Evolutionary conservation across 2,797 vertebrate species (phyloP).

Genomic region (Cyprinella venusta): DNA sequence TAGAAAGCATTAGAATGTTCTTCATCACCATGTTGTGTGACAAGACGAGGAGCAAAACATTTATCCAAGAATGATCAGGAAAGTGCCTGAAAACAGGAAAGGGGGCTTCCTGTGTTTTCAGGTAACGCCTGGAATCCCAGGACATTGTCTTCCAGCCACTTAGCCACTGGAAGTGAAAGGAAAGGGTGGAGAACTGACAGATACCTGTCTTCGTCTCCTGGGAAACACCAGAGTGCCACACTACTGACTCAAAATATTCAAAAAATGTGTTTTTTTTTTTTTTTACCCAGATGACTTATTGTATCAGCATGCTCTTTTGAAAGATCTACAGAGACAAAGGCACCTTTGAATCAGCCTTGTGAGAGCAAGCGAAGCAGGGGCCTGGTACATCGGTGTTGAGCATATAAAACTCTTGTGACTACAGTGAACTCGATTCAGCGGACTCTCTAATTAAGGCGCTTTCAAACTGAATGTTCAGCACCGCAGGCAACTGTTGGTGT

Average conservation of each 20-base stretch:
- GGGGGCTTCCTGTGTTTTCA: conserved; percentile 59
- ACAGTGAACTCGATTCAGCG: conserved; percentile 40
- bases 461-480: conserved; percentile 16
- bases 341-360: conserved; percentile 31
- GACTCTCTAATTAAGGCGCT: conserved; percentile 25
- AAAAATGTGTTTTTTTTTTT: neutral
- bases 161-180: conserved; percentile 27
- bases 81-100: conserved; percentile 62
- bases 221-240: neutral
- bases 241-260: neutral
- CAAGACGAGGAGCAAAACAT: conserved; percentile 8
- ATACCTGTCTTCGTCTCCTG: conserved; percentile 45
- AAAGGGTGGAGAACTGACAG: conserved; percentile 46
- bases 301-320: conserved; percentile 6
- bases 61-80: conserved; percentile 47
- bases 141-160: conserved; percentile 46
- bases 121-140: conserved; percentile 57
- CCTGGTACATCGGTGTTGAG: conserved; percentile 11
- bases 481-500: conserved; percentile 9
- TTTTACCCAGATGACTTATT: neutral
- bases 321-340: conserved; percentile 21
- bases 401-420: conserved; percentile 56
- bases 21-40: neutral
- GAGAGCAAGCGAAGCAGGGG: neutral
- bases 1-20: neutral